A percentile compares a stretch with the other conserved stretches of the same genome.
These are phyloP conservation scores for Microplitis demolitor DNA, from an alignment of 1,140 invertebrate genomes.

Conservation along the genomic window DNA sequence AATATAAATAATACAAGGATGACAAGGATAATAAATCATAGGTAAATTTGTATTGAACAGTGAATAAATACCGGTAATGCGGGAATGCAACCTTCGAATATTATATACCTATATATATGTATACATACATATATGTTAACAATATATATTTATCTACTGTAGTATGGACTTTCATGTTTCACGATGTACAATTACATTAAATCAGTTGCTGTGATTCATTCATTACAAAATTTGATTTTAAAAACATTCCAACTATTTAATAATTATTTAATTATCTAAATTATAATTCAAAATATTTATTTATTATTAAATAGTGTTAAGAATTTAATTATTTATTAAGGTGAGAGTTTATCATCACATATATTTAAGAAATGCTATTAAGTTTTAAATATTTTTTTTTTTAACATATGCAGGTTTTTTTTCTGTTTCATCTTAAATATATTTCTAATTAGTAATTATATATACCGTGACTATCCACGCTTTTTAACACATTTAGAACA, in stretches of 20 bases:
- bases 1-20: slow-evolving; percentile 22
- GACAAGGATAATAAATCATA: neutral
- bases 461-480: neutral
- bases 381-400: neutral
- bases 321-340: too few species aligned
- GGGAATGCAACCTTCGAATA: slow-evolving; percentile 49
- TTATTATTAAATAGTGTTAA: too few species aligned
- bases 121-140: neutral
- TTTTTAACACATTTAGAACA: neutral
- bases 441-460: neutral
- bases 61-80: slow-evolving; percentile 27
- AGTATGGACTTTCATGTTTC: neutral
- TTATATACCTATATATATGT: neutral
- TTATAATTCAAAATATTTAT: too few species aligned
- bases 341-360: too few species aligned
- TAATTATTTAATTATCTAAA: too few species aligned
- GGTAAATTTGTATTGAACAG: neutral
- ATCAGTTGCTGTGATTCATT: too few species aligned
- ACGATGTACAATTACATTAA: neutral
- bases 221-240: too few species aligned
- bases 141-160: neutral
- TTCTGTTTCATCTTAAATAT: too few species aligned
- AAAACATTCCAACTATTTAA: too few species aligned
- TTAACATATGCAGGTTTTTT: neutral
- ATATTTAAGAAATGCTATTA: too few species aligned